These are phyloP conservation scores for Colletes gigas DNA, from an alignment of 1,140 invertebrate genomes.

Conservation along the genomic window DNA sequence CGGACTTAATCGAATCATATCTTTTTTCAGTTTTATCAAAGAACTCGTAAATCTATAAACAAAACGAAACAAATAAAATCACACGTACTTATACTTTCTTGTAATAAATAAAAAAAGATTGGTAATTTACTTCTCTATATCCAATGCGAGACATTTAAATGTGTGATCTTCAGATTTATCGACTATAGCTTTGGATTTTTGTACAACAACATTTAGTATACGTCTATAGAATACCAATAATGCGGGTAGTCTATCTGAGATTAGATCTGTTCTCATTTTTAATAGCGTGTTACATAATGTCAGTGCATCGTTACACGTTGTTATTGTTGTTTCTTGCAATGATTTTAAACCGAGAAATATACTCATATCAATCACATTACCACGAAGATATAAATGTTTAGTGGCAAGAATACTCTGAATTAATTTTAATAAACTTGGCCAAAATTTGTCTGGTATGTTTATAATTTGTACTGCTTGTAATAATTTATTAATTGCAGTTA, in stretches of 20 bases:
- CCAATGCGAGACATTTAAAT: constrained; percentile 57
- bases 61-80: constrained; percentile 27
- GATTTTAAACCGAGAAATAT: constrained; percentile 51
- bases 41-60: constrained; percentile 66
- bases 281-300: constrained; percentile 55
- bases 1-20: constrained; percentile 73
- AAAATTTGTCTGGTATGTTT: constrained; percentile 40
- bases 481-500: constrained; percentile 43
- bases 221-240: constrained; percentile 65
- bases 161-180: constrained; percentile 45
- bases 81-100: not conserved
- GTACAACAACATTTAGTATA: constrained; percentile 50
- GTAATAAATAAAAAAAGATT: not conserved
- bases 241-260: constrained; percentile 65
- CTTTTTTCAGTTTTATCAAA: constrained; percentile 74
- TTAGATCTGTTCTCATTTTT: constrained; percentile 57
- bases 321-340: constrained; percentile 46
- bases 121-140: constrained; percentile 67
- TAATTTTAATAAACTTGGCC: constrained; percentile 51
- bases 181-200: constrained; percentile 50
- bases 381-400: constrained; percentile 51
- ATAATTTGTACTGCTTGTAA: constrained; percentile 32
- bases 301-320: constrained; percentile 49
- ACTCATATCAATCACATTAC: constrained; percentile 59
- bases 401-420: constrained; percentile 43